Percentiles rank a stretch among this genome's conserved stretches.
These are phyloP conservation scores for Anhinga anhinga DNA, from an alignment of 2,113 vertebrate genomes.

Conservation along the genomic window DNA sequence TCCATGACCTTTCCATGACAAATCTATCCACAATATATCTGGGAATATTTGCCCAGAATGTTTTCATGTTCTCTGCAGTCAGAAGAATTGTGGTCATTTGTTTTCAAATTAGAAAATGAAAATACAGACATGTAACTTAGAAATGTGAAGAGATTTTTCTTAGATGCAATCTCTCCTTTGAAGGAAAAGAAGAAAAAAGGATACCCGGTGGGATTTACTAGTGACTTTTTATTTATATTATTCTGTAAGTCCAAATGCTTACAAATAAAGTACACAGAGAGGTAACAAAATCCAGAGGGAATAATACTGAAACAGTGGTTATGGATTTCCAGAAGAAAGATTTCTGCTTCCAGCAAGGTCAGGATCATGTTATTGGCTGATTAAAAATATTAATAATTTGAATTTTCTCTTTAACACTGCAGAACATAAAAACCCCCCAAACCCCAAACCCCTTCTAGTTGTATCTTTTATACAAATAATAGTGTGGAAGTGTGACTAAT, in stretches of 20 bases:
- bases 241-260: background rate
- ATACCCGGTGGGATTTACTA: background rate
- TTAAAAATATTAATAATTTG: constrained; percentile 10
- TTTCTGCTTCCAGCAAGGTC: constrained; percentile 30
- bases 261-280: background rate
- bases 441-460: background rate
- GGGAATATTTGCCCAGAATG: background rate
- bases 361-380: background rate
- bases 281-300: background rate
- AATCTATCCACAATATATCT: background rate
- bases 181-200: background rate
- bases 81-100: background rate
- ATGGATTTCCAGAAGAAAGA: constrained; percentile 8
- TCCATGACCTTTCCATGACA: background rate
- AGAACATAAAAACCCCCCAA: background rate
- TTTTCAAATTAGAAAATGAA: background rate
- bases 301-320: background rate
- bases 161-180: background rate
- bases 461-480: background rate
- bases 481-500: background rate
- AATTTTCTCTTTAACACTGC: constrained; percentile 4
- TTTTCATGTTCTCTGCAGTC: background rate
- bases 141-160: background rate
- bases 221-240: background rate
- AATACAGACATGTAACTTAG: background rate